phyloP scores from a whole-genome alignment of 1,140 invertebrate genomes.

The Zaprionus kolodkinae region DNA sequence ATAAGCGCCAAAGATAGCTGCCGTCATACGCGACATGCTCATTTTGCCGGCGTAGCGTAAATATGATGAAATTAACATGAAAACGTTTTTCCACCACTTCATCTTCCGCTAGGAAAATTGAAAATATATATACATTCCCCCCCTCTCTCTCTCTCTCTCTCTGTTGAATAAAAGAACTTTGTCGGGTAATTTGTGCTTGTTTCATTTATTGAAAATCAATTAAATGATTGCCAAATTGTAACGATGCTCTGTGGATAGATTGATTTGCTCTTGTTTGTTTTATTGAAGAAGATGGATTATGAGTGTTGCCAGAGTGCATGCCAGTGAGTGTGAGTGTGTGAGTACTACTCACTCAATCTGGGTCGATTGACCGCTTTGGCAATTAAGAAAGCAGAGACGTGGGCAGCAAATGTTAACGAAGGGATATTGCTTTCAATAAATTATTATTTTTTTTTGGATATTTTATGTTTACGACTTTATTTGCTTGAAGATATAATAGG shows the following conservation, averaged over 20 bases:
- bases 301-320: slow-evolving; percentile 28
- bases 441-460: neutral
- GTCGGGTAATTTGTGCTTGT: slow-evolving; percentile 38
- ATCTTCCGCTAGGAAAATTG: slow-evolving; percentile 17
- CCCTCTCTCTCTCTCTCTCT: too few relatives aligned
- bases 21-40: slow-evolving; percentile 71
- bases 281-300: slow-evolving; percentile 81
- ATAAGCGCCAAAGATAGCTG: slow-evolving; percentile 63
- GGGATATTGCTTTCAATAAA: neutral
- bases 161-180: neutral
- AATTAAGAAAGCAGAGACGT: neutral
- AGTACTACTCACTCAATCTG: neutral
- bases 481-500: too few relatives aligned
- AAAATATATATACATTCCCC: neutral
- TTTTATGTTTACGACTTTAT: neutral
- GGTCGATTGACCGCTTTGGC: neutral
- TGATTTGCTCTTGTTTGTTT: slow-evolving; percentile 76
- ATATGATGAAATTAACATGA: slow-evolving; percentile 81
- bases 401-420: neutral
- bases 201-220: slow-evolving; percentile 66
- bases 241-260: slow-evolving; percentile 58
- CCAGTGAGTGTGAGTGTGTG: slow-evolving; percentile 9
- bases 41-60: slow-evolving; percentile 69
- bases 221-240: slow-evolving; percentile 75
- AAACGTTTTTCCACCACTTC: slow-evolving; percentile 35